Base-by-base conservation (phyloP, 2,888 invertebrate species). In the Alviniconcha strummeri region DNA sequence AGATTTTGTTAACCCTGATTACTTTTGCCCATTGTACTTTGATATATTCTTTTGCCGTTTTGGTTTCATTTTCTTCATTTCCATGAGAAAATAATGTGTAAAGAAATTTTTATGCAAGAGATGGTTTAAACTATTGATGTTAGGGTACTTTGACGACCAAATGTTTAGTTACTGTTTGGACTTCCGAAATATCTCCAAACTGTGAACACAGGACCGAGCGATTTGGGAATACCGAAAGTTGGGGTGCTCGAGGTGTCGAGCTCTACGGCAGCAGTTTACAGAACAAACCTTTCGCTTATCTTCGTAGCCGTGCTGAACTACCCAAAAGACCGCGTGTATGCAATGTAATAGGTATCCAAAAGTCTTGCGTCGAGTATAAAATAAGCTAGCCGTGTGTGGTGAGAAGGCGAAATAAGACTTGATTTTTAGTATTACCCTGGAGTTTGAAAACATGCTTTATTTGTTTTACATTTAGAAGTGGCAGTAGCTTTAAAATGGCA, bases 191-290 rank as follows among this genome's bases (percentile, higher is more conserved):
- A 36, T 36, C 36, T 36, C 36, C 36, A 36, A 36, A 36, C 36
- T 36, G 36, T 36, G 36, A 36, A 36, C 36, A 36, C 36, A 36
- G 36, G 36, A 36, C 36, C 36, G 36, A 36, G 36, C 36, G 64
- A 64, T 13, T 71, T 71, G 71, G n/a, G 72, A 74, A 52, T 36
- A 74, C 52, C 72, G 72, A 74, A 74, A 74, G 72, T 74, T 71
- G n/a, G n/a, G 71, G 17, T 5, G 3, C 36, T 36, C 36, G 36
- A 36, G 36, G 36, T 36, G 36, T 36, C 36, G 36, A 36, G 36
- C 36, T 0, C 36, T 36, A 1, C 36, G 3, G 36, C 36, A 3
- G 36, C 36, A 36, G 36, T 36, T 36, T 36, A 36, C 36, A 36
- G 3, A 36, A 36, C 36, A 36, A 36, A 36, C 36, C 36, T 36